These are phyloP conservation scores for Spialia ferax DNA, from an alignment of 2,888 invertebrate species.

Conservation along the genomic window DNA sequence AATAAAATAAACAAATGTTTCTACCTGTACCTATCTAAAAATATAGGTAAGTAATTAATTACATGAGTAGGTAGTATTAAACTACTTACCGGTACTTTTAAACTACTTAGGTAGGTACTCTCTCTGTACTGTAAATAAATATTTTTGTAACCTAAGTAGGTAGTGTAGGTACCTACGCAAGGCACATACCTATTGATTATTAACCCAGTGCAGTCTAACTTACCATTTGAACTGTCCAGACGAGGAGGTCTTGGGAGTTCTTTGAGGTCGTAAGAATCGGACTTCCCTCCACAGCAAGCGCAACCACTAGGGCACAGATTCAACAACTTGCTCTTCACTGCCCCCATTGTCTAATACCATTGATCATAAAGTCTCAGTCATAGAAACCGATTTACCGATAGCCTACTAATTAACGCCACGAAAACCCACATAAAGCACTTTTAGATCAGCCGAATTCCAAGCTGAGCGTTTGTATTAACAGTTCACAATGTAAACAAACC, in stretches of 20 bases:
- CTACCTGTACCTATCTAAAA: no score
- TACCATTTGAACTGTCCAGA: constrained; percentile 66
- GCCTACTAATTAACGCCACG: constrained; percentile 59
- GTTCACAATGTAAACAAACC: constrained; percentile 67
- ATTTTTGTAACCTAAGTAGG: no score
- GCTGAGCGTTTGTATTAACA: constrained; percentile 52
- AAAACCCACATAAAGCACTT: constrained; percentile 53
- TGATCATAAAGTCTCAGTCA: constrained; percentile 29
- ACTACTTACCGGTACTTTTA: no score
- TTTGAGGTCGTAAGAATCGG: constrained; percentile 71
- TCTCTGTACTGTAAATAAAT: no score
- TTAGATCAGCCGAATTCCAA: constrained; percentile 65
- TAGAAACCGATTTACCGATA: constrained; percentile 41
- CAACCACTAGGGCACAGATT: constrained; percentile 59
- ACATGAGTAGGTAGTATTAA: no score
- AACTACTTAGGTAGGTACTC: no score
- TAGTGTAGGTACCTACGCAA: no score
- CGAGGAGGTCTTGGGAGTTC: constrained; percentile 74
- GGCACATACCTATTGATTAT: no score
- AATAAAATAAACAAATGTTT: no score
- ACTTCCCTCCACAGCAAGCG: constrained; percentile 59
- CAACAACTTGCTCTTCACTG: constrained; percentile 68
- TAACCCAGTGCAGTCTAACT: constrained; percentile 41
- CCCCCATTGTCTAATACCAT: constrained; percentile 60
- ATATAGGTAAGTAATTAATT: no score